Base-by-base conservation (phyloP, 2,888 invertebrate genomes). In the Drosophila paracracens region DNA sequence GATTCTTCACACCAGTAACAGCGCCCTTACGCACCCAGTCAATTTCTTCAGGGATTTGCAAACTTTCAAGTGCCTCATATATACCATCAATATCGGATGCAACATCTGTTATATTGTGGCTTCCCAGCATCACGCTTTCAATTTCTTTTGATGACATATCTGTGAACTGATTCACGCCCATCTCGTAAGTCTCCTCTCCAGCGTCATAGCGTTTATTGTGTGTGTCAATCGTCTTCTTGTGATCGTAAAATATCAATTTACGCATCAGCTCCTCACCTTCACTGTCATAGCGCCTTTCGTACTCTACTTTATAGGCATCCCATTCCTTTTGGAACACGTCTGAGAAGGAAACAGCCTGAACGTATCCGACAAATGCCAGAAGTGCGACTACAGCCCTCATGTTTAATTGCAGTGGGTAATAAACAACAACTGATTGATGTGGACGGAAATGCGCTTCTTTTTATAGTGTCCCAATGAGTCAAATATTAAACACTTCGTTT, bases 1-100 rank as follows among this genome's bases (percentile, higher is more conserved):
- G 98, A 94, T 98, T 96, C 93, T 98, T 98, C 76, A 98, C 94
- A 0, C 94, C 94, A 18, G 98, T 98, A 67, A 98, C 98, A 75
- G 97, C 97, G 54, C 98, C 98, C 70, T 95, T 90, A 61, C 94
- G 90, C 89, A 97, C 95, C 98, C 98, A 98, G 94, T 98, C 98
- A 51, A 98, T 95, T 51, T 93, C 88, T 31, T 94, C 94, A 2
- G 98, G 97, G 63, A 96, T 74, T 69, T 94, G 84, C 54, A 97
- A 95, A 93, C 97, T 95, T 2, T 88, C 91, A 0, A 90, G 90
- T 13, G 82, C 60, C 43, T 90, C 87, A 56, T 88, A 92, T 8
- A 89, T 69, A 2, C 33, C 13, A 5, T 70, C 58, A 5, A n/a
- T 6, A 6, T 38, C 7, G 1, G 18, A 8, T 0, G 64, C 3